Conservation (phyloP, 2,113 vertebrate species). For the Centropus unirufus region DNA sequence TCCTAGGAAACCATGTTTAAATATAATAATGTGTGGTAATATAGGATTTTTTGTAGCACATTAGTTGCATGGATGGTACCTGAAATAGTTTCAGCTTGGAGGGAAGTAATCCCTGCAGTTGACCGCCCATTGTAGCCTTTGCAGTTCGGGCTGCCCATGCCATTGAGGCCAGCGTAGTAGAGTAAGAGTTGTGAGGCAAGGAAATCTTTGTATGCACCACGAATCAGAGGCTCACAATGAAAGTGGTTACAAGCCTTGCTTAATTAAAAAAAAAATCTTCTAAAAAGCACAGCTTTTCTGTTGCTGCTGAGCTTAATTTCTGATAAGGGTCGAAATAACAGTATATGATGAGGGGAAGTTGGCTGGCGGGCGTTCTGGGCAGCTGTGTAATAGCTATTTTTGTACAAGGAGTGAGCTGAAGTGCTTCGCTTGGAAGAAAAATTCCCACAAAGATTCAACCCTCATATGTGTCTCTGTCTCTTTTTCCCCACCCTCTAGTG, state of each 20-base stretch:
- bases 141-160: neutral
- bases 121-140: neutral
- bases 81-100: neutral
- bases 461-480: slow-evolving; percentile 50
- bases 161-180: neutral
- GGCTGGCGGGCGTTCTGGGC: slow-evolving; percentile 36
- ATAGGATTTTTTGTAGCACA: neutral
- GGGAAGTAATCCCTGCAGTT: neutral
- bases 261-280: neutral
- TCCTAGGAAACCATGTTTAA: neutral
- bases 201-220: neutral
- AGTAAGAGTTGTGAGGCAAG: neutral
- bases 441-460: slow-evolving; percentile 45
- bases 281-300: neutral
- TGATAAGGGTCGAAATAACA: neutral
- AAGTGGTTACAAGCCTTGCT: neutral
- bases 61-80: neutral
- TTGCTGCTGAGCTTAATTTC: neutral
- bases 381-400: slow-evolving; percentile 57
- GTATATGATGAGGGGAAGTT: neutral
- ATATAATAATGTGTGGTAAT: neutral
- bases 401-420: slow-evolving; percentile 36
- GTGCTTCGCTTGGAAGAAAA: slow-evolving; percentile 41
- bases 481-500: slow-evolving; percentile 79
- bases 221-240: neutral